These are phyloP conservation scores for Hycleus phaleratus DNA, from an alignment of 1,140 invertebrate species.

Conservation along the genomic window DNA sequence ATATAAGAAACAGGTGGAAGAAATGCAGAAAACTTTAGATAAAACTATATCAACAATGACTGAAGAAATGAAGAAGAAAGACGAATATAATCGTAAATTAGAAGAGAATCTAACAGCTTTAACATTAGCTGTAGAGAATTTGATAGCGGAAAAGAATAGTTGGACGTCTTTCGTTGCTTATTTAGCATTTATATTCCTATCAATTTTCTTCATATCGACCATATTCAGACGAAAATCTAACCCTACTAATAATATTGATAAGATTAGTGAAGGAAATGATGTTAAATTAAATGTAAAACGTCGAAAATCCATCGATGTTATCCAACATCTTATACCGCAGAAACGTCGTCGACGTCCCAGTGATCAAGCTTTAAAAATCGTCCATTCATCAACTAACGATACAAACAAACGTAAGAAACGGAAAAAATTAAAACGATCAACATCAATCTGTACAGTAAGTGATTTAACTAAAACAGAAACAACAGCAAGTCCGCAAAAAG, in stretches of 20 bases:
- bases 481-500: constrained; percentile 10
- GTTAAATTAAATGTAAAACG: constrained; percentile 33
- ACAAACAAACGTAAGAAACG: constrained; percentile 38
- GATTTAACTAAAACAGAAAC: constrained; percentile 28
- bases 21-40: constrained; percentile 80
- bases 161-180: constrained; percentile 44
- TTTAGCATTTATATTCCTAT: constrained; percentile 22
- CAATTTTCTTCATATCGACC: neutral
- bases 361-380: constrained; percentile 68
- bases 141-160: constrained; percentile 57
- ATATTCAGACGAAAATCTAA: constrained; percentile 25
- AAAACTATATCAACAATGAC: constrained; percentile 67
- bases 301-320: constrained; percentile 54
- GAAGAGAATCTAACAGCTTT: constrained; percentile 58
- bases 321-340: constrained; percentile 42
- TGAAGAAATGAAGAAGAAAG: constrained; percentile 62
- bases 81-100: constrained; percentile 59
- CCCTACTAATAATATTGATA: too few species aligned
- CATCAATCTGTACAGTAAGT: constrained; percentile 26
- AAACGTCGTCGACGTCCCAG: constrained; percentile 60
- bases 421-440: constrained; percentile 36
- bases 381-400: constrained; percentile 35
- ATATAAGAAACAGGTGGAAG: constrained; percentile 94
- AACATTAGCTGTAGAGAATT: constrained; percentile 45
- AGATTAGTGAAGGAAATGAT: too few species aligned